These are phyloP conservation scores for Argynnis bischoffii DNA, from an alignment of 2,888 invertebrate species.

Conservation along the genomic window DNA sequence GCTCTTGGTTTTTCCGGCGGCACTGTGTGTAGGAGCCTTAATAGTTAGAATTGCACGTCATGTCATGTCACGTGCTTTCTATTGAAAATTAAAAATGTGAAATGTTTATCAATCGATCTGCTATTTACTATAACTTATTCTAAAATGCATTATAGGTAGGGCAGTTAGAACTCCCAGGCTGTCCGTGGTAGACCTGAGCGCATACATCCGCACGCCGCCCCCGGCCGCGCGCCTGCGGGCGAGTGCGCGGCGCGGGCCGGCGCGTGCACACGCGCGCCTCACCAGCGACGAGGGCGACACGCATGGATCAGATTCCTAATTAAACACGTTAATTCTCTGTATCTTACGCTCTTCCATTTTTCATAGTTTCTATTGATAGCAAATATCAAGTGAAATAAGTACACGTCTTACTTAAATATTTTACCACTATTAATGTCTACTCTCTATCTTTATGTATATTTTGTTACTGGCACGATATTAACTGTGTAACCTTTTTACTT, in stretches of 20 bases:
- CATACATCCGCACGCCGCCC: slow-evolving; percentile 62
- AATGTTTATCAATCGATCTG: no score
- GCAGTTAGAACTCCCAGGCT: slow-evolving; percentile 69
- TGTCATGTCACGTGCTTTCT: no score
- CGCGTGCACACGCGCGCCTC: slow-evolving; percentile 45
- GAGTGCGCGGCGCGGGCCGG: slow-evolving; percentile 50
- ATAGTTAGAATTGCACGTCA: no score
- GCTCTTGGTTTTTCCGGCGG: no score
- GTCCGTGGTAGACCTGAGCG: slow-evolving; percentile 69
- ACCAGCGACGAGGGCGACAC: slow-evolving; percentile 78
- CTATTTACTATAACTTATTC: no score
- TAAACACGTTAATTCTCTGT: background rate
- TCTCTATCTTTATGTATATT: slow-evolving; percentile 8
- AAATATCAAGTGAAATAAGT: no score
- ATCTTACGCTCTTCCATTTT: background rate
- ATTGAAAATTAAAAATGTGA: no score
- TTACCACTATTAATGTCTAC: slow-evolving; percentile 21
- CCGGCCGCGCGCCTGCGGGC: slow-evolving; percentile 38
- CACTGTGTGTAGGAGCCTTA: no score
- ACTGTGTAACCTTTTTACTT: background rate
- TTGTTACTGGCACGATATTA: slow-evolving; percentile 1
- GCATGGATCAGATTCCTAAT: slow-evolving; percentile 64
- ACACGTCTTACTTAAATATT: slow-evolving; percentile 29
- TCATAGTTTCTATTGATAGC: background rate
- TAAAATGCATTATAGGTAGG: slow-evolving; percentile 50